Evolutionary conservation across 2,113 vertebrate genomes (phyloP).

Genomic region (Otocyon megalotis): DNA sequence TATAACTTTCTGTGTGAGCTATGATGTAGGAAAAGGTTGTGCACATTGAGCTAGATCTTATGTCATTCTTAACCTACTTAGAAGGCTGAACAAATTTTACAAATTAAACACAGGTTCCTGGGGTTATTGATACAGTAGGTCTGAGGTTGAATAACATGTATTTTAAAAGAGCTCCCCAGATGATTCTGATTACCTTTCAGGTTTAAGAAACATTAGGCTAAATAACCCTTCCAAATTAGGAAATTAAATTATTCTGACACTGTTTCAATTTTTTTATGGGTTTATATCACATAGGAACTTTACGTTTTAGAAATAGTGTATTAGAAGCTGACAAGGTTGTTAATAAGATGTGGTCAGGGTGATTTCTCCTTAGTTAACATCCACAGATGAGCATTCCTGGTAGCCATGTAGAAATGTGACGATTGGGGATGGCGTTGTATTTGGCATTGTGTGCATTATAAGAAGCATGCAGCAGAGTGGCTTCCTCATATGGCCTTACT

Average conservation of each 20-base stretch:
- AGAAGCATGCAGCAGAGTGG: neutral
- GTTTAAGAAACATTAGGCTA: slow-evolving; percentile 47
- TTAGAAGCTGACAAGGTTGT: neutral
- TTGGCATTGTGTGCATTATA: fast-evolving
- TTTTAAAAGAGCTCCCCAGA: slow-evolving; percentile 49
- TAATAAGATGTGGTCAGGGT: neutral
- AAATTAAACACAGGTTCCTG: slow-evolving; percentile 59
- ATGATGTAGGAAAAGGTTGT: neutral
- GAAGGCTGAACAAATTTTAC: slow-evolving; percentile 34
- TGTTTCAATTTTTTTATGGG: neutral
- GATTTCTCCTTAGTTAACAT: neutral
- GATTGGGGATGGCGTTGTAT: neutral
- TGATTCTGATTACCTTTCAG: slow-evolving; percentile 45
- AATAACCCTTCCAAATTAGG: slow-evolving; percentile 38
- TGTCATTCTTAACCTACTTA: neutral
- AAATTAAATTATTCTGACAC: slow-evolving; percentile 36
- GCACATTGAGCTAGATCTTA: neutral
- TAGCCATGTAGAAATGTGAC: neutral
- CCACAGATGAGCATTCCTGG: neutral
- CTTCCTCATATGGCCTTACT: neutral
- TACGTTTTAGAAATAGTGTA: slow-evolving; percentile 30
- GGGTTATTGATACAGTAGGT: slow-evolving; percentile 31
- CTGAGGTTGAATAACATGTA: neutral
- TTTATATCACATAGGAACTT: neutral
- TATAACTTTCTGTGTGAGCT: neutral